A percentile compares a stretch with the other conserved stretches of the same genome.
Evolutionary conservation across 2,113 vertebrate species (phyloP).

Genomic region (Pygoscelis adeliae): DNA sequence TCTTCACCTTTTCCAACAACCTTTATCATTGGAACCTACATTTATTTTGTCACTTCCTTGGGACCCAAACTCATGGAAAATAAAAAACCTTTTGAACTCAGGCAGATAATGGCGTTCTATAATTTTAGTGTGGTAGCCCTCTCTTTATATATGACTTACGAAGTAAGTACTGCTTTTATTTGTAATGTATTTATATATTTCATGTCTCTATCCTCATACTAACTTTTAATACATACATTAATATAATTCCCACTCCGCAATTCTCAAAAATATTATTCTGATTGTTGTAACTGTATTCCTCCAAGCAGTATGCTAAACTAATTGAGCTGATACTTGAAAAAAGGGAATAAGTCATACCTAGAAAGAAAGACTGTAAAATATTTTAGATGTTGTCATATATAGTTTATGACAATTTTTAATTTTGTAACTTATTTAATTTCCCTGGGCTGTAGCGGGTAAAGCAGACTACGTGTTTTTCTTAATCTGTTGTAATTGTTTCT

Average conservation of each 20-base stretch:
- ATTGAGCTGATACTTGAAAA: background rate
- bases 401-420: background rate
- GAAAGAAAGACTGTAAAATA: background rate
- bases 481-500: background rate
- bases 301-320: background rate
- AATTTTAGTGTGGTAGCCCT: constrained; percentile 90
- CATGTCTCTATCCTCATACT: background rate
- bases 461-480: background rate
- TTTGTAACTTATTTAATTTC: background rate
- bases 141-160: constrained; percentile 93
- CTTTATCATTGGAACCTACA: constrained; percentile 84
- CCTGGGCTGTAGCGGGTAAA: background rate
- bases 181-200: background rate
- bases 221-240: background rate
- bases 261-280: background rate
- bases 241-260: background rate
- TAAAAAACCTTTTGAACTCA: constrained; percentile 91
- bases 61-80: constrained; percentile 96
- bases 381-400: background rate
- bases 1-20: constrained; percentile 89
- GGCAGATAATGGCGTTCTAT: constrained; percentile 84
- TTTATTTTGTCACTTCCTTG: constrained; percentile 90
- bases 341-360: background rate
- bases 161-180: constrained; percentile 79
- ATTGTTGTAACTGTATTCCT: background rate